Base-by-base conservation (phyloP, 2,888 invertebrate species). In the Andrena camellia region DNA sequence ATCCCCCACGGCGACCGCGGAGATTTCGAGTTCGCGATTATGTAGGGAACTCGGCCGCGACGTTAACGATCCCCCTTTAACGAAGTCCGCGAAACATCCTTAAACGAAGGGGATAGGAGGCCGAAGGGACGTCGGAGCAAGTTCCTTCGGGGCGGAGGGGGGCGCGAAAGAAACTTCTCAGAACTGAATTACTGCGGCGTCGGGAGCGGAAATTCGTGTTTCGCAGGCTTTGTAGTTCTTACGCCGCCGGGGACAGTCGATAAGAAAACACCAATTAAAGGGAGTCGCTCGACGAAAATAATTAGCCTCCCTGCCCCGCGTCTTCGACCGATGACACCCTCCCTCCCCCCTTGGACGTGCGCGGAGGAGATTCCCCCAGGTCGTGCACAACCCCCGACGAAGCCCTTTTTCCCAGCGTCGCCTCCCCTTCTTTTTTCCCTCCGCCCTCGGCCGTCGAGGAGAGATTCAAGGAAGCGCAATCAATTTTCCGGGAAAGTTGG, bases 401-500 rank as follows among this genome's bases (percentile, higher is more conserved):
- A 23, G 20, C 33, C 69, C 26, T 35, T 26, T 33, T n/a, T 29
- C 23, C 5, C 23, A 42, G 2, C 26, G 31, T 29, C 60, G 54
- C 35, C 23, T 50, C 13, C n/a, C 20, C 35, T 59, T 70, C 66
- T 50, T 75, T 54, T 62, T 29, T 29, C 35, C 31, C 7, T 31
- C 17, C 33, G 13, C 26, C 57, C 70, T 68, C 52, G 50, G 8
- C n/a, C 67, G 64, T 20, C 59, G 74, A 33, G 67, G 20, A 50
- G 60, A 66, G 81, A 72, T 73, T 83, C 74, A 57, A 70, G 74
- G 73, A 77, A 78, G 81, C 76, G 86, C 86, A 88, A 88, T 88
- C 84, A 88, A 88, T 88, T 88, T 88, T 81, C 87, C 84, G 17
- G 72, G 68, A 66, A 81, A 86, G 83, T 84, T 88, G 72, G 75